Conservation (phyloP, 2,888 invertebrate species). For the Pseudococcus jackbeardsleyi region DNA sequence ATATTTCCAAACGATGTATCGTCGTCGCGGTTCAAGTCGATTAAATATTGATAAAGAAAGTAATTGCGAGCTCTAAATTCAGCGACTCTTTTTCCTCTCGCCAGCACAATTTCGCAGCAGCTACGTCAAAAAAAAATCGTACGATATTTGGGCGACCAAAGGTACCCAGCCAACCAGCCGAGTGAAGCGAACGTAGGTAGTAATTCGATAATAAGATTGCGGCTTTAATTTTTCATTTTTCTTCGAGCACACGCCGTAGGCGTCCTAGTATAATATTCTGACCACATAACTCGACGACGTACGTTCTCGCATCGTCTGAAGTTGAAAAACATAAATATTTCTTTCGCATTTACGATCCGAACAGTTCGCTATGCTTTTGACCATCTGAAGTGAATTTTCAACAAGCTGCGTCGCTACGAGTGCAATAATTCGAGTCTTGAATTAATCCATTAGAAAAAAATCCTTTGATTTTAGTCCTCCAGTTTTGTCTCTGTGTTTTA, state of each 20-base stretch:
- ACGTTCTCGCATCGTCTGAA: neutral
- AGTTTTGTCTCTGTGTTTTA: neutral
- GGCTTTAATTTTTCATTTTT: slow-evolving; percentile 36
- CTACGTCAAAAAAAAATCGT: neutral
- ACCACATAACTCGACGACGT: neutral
- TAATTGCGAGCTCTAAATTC: neutral
- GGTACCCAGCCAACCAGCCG: neutral
- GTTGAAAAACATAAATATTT: neutral
- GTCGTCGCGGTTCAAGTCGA: neutral
- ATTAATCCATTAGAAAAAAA: neutral
- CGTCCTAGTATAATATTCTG: neutral
- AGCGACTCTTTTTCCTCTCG: neutral
- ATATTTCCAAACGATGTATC: slow-evolving; percentile 18
- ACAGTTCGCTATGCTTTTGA: too few relatives aligned
- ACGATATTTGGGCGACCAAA: neutral
- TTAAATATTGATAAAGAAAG: slow-evolving; percentile 23
- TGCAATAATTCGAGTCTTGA: too few relatives aligned
- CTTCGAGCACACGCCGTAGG: neutral
- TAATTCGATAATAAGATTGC: slow-evolving; percentile 10
- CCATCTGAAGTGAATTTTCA: too few relatives aligned
- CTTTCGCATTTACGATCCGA: neutral
- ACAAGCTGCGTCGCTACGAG: too few relatives aligned
- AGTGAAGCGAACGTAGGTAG: neutral
- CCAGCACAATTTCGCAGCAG: neutral
- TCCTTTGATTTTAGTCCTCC: too few relatives aligned